Percentiles rank a stretch among this genome's conserved stretches.
Conservation (phyloP, 2,797 vertebrate species). For the Allobates femoralis region DNA sequence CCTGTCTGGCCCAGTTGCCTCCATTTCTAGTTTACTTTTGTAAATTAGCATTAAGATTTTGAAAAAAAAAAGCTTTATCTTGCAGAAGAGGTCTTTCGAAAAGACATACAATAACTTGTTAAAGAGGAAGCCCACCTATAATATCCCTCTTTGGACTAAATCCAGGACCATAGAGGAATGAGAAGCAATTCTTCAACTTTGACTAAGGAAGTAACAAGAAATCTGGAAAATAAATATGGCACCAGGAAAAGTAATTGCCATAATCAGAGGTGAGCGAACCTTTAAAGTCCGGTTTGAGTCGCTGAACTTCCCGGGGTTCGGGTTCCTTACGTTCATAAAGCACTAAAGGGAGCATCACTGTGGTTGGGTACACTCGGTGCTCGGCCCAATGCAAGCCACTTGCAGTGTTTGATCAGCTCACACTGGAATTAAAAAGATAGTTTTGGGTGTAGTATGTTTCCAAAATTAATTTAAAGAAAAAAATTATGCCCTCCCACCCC, state of each 20-base stretch:
- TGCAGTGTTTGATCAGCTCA: too few species aligned
- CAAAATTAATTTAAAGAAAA: too few species aligned
- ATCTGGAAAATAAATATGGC: not conserved
- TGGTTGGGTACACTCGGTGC: too few species aligned
- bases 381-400: too few species aligned
- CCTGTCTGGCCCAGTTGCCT: not conserved
- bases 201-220: too few species aligned
- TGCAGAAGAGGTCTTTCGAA: not conserved
- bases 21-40: not conserved
- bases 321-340: too few species aligned
- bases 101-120: not conserved
- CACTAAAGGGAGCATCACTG: too few species aligned
- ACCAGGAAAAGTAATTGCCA: not conserved
- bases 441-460: too few species aligned
- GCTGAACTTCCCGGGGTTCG: too few species aligned
- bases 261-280: not conserved
- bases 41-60: not conserved
- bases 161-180: not conserved
- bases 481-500: too few species aligned
- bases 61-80: not conserved
- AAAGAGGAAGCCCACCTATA: not conserved
- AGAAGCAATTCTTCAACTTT: not conserved
- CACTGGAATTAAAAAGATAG: too few species aligned
- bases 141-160: not conserved
- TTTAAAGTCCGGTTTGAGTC: too few species aligned